A percentile compares a stretch with the other conserved stretches of the same genome.
Conservation (phyloP, 2,797 vertebrate species). For the Onychomys leucogaster region DNA sequence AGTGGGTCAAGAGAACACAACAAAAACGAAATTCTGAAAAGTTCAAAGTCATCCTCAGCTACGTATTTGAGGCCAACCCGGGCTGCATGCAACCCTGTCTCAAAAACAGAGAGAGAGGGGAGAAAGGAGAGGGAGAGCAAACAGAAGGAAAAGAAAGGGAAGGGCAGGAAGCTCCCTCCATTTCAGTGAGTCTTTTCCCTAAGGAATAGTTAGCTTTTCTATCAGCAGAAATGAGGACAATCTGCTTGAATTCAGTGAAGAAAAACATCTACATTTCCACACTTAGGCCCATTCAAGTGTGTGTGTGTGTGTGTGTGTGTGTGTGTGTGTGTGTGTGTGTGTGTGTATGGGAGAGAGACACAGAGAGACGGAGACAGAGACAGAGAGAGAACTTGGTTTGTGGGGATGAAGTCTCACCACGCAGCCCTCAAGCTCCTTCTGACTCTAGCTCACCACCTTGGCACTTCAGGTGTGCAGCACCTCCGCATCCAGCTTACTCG, state of each 20-base stretch:
- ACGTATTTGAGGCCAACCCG: background rate
- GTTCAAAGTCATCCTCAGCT: no score
- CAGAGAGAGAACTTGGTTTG: background rate
- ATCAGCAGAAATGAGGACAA: background rate
- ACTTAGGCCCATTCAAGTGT: background rate
- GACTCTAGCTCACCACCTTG: background rate
- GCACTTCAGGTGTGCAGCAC: background rate
- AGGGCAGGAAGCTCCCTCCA: background rate
- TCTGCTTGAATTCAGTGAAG: background rate
- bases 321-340: background rate
- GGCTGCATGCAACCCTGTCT: background rate
- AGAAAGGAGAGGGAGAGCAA: background rate
- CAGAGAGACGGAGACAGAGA: background rate
- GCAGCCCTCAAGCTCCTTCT: background rate
- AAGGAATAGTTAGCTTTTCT: background rate
- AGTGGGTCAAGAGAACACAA: background rate
- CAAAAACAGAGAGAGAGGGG: background rate
- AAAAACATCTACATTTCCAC: conserved; percentile 7
- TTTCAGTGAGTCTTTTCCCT: conserved; percentile 13
- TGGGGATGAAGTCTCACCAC: background rate
- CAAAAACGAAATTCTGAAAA: no score
- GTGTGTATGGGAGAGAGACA: background rate
- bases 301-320: background rate
- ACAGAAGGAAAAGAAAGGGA: background rate
- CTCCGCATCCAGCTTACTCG: background rate